phyloP scores from a whole-genome alignment of 2,888 invertebrate species.

The Seladonia tumulorum region DNA sequence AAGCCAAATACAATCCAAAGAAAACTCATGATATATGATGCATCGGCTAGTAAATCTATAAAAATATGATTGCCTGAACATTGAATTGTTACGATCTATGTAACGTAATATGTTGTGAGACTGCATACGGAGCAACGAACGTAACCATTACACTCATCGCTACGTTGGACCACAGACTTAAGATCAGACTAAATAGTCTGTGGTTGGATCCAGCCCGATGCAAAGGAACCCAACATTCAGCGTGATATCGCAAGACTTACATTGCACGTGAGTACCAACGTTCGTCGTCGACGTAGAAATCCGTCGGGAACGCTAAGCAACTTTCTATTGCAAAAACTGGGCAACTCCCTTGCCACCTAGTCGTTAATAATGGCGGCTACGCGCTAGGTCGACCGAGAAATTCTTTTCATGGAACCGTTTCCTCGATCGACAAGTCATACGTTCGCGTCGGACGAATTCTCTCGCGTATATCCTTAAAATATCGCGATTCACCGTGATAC shows the following conservation, averaged over 20 bases:
- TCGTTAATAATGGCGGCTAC: slow-evolving; percentile 75
- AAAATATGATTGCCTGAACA: slow-evolving; percentile 85
- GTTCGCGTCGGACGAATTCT: slow-evolving; percentile 2
- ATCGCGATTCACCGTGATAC: neutral
- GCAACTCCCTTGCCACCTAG: slow-evolving; percentile 75
- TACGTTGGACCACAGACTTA: slow-evolving; percentile 65
- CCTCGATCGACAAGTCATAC: slow-evolving; percentile 39
- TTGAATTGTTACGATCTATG: slow-evolving; percentile 64
- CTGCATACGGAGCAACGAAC: slow-evolving; percentile 65
- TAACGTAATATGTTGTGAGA: slow-evolving; percentile 72
- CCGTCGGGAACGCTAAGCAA: slow-evolving; percentile 28
- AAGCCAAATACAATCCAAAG: slow-evolving; percentile 83
- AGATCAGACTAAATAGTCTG: neutral
- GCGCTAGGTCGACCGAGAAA: slow-evolving; percentile 63
- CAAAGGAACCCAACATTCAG: slow-evolving; percentile 72
- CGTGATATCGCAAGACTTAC: slow-evolving; percentile 72
- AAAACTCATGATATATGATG: slow-evolving; percentile 87
- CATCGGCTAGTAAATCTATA: slow-evolving; percentile 86
- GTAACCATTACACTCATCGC: slow-evolving; percentile 70
- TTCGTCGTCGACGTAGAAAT: slow-evolving; percentile 13
- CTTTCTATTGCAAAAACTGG: slow-evolving; percentile 63
- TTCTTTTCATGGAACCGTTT: slow-evolving; percentile 46
- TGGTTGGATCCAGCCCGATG: slow-evolving; percentile 76
- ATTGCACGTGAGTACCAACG: slow-evolving; percentile 78
- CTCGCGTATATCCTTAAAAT: slow-evolving; percentile 9